Percentiles rank a stretch among this genome's conserved stretches.
phyloP scores from a whole-genome alignment of 2,113 vertebrate species.

The Cottus gobio region DNA sequence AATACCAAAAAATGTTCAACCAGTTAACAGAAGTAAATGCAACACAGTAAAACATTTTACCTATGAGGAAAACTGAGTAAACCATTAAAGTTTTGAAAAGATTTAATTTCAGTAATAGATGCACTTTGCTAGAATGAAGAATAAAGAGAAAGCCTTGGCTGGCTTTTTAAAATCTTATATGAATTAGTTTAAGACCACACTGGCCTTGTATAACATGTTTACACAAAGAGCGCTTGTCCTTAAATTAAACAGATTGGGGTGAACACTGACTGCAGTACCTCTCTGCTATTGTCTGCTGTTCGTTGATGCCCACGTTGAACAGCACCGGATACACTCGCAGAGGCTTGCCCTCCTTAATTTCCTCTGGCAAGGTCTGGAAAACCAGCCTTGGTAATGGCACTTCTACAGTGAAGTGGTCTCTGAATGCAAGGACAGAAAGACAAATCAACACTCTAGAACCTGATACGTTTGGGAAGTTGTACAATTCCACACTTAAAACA shows the following conservation, averaged over 20 bases:
- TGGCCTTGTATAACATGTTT: neutral
- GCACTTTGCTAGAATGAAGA: neutral
- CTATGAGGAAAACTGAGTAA: neutral
- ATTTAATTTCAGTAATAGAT: neutral
- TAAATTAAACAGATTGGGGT: neutral
- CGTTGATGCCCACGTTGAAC: conserved; percentile 98
- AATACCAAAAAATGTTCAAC: neutral
- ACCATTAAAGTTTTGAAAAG: neutral
- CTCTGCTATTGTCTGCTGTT: conserved; percentile 97
- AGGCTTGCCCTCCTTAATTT: conserved; percentile 92
- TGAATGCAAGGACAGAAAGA: conserved; percentile 64
- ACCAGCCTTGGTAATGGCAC: conserved; percentile 90
- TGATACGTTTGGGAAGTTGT: conserved; percentile 38
- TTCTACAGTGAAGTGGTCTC: conserved; percentile 92
- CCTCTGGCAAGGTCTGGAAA: conserved; percentile 91
- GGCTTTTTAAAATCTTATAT: neutral
- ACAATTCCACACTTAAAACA: conserved; percentile 25
- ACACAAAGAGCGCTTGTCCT: neutral
- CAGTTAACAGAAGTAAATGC: neutral
- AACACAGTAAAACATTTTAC: neutral
- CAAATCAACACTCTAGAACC: neutral
- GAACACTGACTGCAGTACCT: conserved; percentile 83
- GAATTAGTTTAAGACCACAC: neutral
- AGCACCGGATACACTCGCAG: conserved; percentile 91
- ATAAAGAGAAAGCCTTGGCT: neutral